A percentile compares a stretch with the other conserved stretches of the same genome.
These are phyloP conservation scores for Mesoclemmys tuberculata DNA, from an alignment of 2,113 vertebrate genomes.

Conservation along the genomic window DNA sequence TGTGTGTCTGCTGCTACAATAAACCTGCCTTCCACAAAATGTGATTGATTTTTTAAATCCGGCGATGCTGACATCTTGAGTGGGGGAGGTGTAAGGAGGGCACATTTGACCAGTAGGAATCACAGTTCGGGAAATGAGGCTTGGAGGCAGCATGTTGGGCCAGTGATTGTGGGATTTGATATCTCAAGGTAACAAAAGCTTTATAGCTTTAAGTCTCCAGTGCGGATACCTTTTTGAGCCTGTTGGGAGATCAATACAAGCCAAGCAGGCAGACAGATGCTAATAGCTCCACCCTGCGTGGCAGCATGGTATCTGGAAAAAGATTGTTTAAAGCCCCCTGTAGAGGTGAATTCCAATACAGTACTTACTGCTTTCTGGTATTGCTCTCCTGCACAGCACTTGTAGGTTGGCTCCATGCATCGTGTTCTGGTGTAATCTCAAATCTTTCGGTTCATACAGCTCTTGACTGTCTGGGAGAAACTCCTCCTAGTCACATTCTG, in stretches of 20 bases:
- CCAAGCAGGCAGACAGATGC: neutral
- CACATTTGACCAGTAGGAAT: too few species aligned
- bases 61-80: too few species aligned
- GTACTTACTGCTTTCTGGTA: accelerated
- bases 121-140: too few species aligned
- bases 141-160: too few species aligned
- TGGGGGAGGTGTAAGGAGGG: too few species aligned
- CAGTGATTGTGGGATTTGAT: neutral
- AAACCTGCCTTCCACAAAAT: accelerated
- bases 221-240: neutral
- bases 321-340: neutral
- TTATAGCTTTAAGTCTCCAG: neutral
- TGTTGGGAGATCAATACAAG: neutral
- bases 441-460: too few species aligned
- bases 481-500: too few species aligned
- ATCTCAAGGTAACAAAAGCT: neutral
- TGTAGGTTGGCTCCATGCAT: too few species aligned
- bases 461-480: too few species aligned
- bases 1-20: accelerated
- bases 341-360: neutral
- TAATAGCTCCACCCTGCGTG: neutral
- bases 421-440: too few species aligned
- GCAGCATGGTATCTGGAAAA: neutral
- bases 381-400: neutral
- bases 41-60: too few species aligned